Base-by-base conservation (phyloP, 1,140 invertebrate genomes). In the Pollicipes pollicipes region DNA sequence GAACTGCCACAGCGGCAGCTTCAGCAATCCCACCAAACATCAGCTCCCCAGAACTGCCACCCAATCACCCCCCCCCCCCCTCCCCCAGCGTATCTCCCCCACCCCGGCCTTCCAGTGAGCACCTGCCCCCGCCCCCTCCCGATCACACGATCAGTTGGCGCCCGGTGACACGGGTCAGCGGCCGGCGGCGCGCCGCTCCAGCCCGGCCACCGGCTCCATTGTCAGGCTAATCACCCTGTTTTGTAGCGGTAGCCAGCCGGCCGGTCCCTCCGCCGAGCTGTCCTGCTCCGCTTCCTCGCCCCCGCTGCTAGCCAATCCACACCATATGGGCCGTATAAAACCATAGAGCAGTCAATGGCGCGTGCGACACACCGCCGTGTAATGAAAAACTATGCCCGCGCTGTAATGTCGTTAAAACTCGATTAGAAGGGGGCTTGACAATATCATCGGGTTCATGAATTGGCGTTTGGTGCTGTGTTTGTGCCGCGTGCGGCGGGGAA, bases 381-480 rank as follows among this genome's bases (percentile, higher is more conserved):
- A 58, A 58, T 58, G 45, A 58, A 58, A 58, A 58, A 58, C 24
- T 58, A 58, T 58, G 13, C 45, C 35, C 45, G 21, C 24, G 45
- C 45, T 58, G 45, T 58, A 58, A 58, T 58, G 45, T 58, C 45
- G 45, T 58, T 58, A 58, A 58, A 58, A 58, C 45, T 58, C 45
- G 45, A 58, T 58, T 58, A 58, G 45, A 58, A 21, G 45, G 45
- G 45, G 45, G 45, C 45, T 58, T 58, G 45, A 58, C 45, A 58
- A 58, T 58, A 58, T 58, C 45, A 58, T 58, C 45, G 6, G 45
- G 45, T 24, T 58, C 45, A 58, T 58, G 45, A 58, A 58, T 58
- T 58, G 45, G 45, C 45, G 45, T 58, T 58, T 58, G 45, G 17
- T 58, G 45, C 45, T 10, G 45, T 58, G 45, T 58, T 10, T 58